phyloP scores from a whole-genome alignment of 2,797 vertebrate genomes.

The Hydrophis major region DNA sequence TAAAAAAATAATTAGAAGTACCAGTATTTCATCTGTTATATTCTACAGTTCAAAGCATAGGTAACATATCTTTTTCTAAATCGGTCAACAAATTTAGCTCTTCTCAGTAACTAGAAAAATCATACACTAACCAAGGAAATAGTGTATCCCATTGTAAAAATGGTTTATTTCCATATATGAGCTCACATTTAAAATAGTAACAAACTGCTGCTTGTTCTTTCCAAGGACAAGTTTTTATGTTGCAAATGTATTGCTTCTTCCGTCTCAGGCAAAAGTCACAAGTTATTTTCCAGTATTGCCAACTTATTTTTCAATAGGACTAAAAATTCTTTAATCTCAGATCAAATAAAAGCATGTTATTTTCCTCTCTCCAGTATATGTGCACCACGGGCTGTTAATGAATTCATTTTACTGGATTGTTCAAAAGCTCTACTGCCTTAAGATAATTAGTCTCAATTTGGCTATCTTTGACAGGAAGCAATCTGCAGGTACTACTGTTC shows the following conservation, averaged over 20 bases:
- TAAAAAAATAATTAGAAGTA: constrained; percentile 38
- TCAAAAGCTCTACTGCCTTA: neutral
- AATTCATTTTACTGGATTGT: neutral
- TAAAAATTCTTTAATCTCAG: neutral
- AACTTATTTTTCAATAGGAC: neutral
- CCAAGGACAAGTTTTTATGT: neutral
- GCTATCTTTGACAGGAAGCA: neutral
- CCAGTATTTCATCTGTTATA: neutral
- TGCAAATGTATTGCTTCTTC: neutral
- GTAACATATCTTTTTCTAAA: too few species aligned
- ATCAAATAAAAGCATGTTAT: neutral
- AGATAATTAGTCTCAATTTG: neutral
- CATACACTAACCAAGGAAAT: neutral
- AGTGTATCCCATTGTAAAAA: neutral
- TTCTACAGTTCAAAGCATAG: neutral
- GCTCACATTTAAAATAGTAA: neutral
- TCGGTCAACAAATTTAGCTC: neutral
- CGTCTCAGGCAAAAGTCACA: neutral
- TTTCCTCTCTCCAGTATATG: neutral
- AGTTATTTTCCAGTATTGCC: neutral
- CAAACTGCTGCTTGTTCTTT: neutral
- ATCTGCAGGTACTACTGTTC: neutral
- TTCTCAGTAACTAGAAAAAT: neutral
- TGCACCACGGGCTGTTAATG: neutral
- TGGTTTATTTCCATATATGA: neutral